These are phyloP conservation scores for Cynopterus brachyotis DNA, from an alignment of 2,113 vertebrate genomes.

Conservation along the genomic window DNA sequence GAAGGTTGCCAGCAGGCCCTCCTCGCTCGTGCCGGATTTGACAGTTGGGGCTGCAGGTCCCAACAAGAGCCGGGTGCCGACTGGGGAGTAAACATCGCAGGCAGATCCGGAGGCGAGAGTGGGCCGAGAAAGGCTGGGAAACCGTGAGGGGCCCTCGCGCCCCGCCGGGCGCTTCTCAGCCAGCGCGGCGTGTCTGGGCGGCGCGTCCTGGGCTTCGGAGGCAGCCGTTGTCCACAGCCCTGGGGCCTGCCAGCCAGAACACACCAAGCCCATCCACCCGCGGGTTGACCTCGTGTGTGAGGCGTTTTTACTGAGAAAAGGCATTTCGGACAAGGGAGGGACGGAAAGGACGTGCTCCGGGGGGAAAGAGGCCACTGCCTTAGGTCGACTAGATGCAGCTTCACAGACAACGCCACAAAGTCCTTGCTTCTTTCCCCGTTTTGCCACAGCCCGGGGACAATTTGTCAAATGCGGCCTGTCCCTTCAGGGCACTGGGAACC, in stretches of 20 bases:
- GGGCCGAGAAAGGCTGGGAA: accelerated
- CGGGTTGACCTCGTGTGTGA: accelerated
- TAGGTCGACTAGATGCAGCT: background rate
- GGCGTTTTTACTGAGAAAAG: background rate
- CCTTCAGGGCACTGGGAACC: background rate
- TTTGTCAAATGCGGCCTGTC: background rate
- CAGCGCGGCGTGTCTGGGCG: background rate
- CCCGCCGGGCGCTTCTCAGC: accelerated
- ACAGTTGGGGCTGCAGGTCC: background rate
- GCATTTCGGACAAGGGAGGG: background rate
- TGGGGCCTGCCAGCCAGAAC: background rate
- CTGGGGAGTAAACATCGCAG: background rate
- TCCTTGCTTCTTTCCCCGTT: background rate
- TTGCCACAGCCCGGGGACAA: background rate
- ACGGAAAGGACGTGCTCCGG: background rate
- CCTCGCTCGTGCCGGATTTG: background rate
- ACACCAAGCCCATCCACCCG: background rate
- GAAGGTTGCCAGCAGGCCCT: conserved; percentile 35
- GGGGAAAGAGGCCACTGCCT: background rate
- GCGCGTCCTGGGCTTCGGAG: accelerated
- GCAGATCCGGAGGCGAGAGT: background rate
- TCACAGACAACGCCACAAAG: background rate
- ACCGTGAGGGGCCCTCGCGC: accelerated
- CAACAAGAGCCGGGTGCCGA: background rate
- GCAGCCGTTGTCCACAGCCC: background rate